Base-by-base conservation (phyloP, 2,797 vertebrate species). In the Taenioides sp. region DNA sequence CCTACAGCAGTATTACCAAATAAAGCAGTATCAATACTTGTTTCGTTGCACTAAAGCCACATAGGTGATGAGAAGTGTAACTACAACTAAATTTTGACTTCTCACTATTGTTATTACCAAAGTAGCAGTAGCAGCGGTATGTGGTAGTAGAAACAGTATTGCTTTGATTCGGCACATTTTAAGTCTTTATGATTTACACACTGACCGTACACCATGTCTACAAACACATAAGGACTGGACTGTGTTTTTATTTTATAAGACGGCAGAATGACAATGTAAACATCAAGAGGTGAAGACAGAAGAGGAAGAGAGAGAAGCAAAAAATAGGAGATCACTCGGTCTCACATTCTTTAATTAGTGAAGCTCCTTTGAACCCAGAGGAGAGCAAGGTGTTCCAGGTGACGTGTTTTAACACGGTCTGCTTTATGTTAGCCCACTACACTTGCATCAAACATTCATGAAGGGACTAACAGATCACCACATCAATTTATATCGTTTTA, bases 321-420 rank as follows among this genome's bases (percentile, higher is more conserved):
- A 67, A 68, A 75, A 55, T 25, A 34, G 62, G 70, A 71, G 43
- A 70, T 34, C 40, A 67, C 61, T 50, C 70, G 40, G 67, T 63
- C 47, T 72, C 63, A 70, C 58, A 75, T 72, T 57, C 65, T 74
- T 22, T 70, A 72, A 52, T 67, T 65, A 74, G 69, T 61, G 52
- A 55, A 57, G 28, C 66, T 22, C 28, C 28, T 67, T 55, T 34
- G 65, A 67, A 67, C 49, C 49, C 47, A 18, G 23, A 43, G 27
- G 25, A 70, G 68, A 61, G 64, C 17, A 22, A 63, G 55, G 72
- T 71, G 74, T 80, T 73, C 55, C 47, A 77, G 65, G 57, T 67
- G 17, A 34, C 64, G 20, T 54, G 60, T 79, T 71, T 69, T 69
- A 65, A 61, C 64, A 65, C 64, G 16, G 40, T 64, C 27, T 57